Base-by-base conservation (phyloP, 2,797 vertebrate genomes). In the Myripristis murdjan region DNA sequence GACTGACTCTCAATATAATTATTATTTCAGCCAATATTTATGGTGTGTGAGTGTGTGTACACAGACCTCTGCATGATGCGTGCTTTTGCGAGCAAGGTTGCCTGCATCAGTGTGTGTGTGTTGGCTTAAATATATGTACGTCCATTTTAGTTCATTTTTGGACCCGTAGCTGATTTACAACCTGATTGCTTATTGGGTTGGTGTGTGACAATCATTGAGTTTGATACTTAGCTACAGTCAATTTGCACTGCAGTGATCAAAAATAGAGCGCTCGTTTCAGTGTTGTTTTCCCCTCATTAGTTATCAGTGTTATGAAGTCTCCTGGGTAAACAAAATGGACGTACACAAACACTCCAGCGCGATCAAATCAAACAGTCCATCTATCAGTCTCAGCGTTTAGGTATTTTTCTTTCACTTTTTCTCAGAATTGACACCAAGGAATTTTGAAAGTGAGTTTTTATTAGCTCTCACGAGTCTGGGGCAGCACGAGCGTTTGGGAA, bases 161-260 rank as follows among this genome's bases (percentile, higher is more conserved):
- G n/a, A n/a, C n/a, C n/a, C n/a, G n/a, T n/a, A 41, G 44, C 46
- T 70, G n/a, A 76, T 88, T 87, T 73, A 58, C 55, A 65, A 67
- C 69, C n/a, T 71, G 69, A 77, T 74, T 85, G 69, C 63, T 77
- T 73, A 79, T 83, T 86, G 71, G 65, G 70, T 70, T 70, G 56
- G 12, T 73, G 55, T 49, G 64, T 77, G 39, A 85, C 79, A 75
- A 86, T 84, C 55, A 87, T 16, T 47, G 54, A 65, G 71, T 48
- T 62, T 26, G 43, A 79, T 69, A 68, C 31, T 88, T 80, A 70
- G 87, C 83, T 78, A 85, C 69, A 82, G 70, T 59, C 66, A 77
- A 85, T 88, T 89, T 81, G 65, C 33, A 35, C 22, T 20, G 55
- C 71, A 55, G 39, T 22, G 28, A 69, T 41, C 73, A 77, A 81